Evolutionary conservation across 2,888 invertebrate genomes (phyloP).

Genomic region (Taphrorychus bicolor): DNA sequence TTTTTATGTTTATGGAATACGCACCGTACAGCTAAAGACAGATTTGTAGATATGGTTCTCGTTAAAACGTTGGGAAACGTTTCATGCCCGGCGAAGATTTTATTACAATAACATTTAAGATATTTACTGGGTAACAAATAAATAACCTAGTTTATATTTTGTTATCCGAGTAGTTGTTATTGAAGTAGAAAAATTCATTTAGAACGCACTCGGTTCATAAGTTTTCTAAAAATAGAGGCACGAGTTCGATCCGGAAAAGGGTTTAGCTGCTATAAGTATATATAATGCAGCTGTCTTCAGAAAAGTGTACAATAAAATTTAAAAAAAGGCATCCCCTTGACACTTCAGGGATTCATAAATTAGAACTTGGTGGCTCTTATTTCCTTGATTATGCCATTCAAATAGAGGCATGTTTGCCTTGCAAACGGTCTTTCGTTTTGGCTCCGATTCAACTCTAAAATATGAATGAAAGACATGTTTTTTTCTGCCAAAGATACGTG

Average conservation of each 20-base stretch:
- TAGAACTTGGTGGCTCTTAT: background rate
- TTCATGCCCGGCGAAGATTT: constrained; percentile 30
- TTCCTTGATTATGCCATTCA: background rate
- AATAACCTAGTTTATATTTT: constrained; percentile 15
- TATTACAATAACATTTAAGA: constrained; percentile 40
- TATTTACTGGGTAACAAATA: constrained; percentile 34
- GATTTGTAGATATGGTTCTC: constrained; percentile 32
- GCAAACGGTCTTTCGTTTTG: background rate
- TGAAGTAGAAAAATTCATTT: constrained; percentile 25
- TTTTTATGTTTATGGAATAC: constrained; percentile 40
- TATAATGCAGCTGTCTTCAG: background rate
- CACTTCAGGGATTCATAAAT: background rate
- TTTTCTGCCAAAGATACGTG: background rate
- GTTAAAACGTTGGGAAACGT: constrained; percentile 36
- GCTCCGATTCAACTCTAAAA: background rate
- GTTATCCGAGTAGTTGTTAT: constrained; percentile 35
- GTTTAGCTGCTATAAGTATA: background rate
- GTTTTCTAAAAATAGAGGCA: background rate
- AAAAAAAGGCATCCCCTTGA: background rate
- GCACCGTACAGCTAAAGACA: constrained; percentile 29
- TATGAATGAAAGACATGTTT: background rate
- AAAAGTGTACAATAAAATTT: background rate
- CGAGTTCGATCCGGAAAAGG: background rate
- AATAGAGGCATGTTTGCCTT: background rate
- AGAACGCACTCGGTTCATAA: background rate